These are phyloP conservation scores for Tyria jacobaeae DNA, from an alignment of 2,888 invertebrate genomes.

Conservation along the genomic window DNA sequence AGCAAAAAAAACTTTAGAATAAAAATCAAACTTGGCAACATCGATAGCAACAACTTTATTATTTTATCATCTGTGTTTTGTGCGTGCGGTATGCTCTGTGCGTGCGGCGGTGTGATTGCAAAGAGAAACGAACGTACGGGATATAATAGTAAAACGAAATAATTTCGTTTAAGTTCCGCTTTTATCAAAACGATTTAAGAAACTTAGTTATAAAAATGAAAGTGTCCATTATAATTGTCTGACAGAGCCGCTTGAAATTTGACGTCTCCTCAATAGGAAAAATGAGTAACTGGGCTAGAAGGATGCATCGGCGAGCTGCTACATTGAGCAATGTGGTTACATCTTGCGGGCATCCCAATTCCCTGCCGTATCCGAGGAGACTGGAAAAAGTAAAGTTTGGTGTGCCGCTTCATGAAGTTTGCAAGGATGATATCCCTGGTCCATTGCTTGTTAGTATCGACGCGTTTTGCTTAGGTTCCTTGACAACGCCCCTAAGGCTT, in stretches of 20 bases:
- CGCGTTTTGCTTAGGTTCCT: conserved; percentile 23
- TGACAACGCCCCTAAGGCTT: conserved; percentile 46
- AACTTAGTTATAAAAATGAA: conserved; percentile 44
- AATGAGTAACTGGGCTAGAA: conserved; percentile 97
- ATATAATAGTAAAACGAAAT: conserved; percentile 35
- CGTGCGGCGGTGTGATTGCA: conserved; percentile 39
- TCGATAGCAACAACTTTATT: neutral
- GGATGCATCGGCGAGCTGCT: conserved; percentile 96
- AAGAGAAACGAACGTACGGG: conserved; percentile 41
- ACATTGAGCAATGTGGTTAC: conserved; percentile 96
- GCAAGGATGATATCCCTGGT: conserved; percentile 97
- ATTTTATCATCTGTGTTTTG: conserved; percentile 10
- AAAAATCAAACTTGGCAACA: neutral
- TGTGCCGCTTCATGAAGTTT: conserved; percentile 95
- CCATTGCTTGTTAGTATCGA: conserved; percentile 92
- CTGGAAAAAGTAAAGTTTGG: conserved; percentile 98
- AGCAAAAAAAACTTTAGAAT: neutral
- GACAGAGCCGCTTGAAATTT: conserved; percentile 37
- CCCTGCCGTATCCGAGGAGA: conserved; percentile 92
- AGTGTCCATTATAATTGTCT: conserved; percentile 37
- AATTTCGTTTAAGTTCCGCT: conserved; percentile 22
- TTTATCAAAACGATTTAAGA: conserved; percentile 22
- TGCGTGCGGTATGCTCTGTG: conserved; percentile 20
- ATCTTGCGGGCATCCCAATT: conserved; percentile 94
- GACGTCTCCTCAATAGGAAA: conserved; percentile 56